These are phyloP conservation scores for Holocentrus rufus DNA, from an alignment of 2,797 vertebrate species.

Conservation along the genomic window DNA sequence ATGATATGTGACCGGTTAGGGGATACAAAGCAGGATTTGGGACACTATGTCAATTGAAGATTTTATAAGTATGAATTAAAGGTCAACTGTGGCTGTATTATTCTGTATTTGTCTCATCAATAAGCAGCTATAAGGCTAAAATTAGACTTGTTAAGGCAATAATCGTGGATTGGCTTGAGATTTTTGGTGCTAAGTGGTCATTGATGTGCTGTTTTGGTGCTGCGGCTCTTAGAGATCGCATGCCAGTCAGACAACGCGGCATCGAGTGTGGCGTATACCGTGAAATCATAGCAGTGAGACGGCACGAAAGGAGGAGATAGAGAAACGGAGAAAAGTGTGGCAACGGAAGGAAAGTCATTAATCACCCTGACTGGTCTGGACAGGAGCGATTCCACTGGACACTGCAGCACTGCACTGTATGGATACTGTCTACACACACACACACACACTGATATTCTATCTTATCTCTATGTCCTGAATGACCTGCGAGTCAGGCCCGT, in stretches of 20 bases:
- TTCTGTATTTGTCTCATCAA: no score
- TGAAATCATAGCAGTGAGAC: slow-evolving; percentile 3
- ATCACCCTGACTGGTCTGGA: slow-evolving; percentile 15
- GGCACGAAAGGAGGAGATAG: not conserved
- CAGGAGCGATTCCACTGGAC: slow-evolving; percentile 2
- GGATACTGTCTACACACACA: not conserved
- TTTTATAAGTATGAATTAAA: not conserved
- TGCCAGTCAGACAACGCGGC: not conserved
- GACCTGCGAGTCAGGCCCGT: not conserved
- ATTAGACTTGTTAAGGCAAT: no score
- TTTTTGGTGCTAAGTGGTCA: no score
- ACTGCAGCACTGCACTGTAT: not conserved
- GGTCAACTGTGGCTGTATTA: no score
- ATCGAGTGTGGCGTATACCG: not conserved
- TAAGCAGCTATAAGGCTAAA: no score
- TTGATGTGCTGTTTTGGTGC: no score
- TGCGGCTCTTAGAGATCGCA: no score
- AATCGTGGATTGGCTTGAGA: no score
- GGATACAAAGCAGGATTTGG: not conserved
- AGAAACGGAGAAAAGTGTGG: not conserved
- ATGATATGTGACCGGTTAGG: not conserved
- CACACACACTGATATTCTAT: not conserved
- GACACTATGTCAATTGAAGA: not conserved
- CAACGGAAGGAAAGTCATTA: slow-evolving; percentile 10
- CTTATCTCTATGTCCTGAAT: not conserved